Evolutionary conservation across 2,797 vertebrate species (phyloP).

Genomic region (Garrulus glandarius): DNA sequence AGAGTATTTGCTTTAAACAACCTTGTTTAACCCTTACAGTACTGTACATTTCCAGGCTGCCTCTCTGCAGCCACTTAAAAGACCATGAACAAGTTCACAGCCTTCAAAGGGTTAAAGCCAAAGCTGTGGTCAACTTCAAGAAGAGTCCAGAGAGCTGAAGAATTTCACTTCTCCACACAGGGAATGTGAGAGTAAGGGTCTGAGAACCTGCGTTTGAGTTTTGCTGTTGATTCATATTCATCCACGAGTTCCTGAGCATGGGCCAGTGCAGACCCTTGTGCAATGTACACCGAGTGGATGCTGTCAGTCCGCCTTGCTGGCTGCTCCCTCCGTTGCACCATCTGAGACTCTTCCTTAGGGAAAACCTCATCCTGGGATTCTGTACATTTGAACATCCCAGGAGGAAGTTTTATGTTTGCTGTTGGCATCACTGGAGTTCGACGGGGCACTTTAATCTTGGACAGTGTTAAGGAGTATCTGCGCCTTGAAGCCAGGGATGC

Average conservation of each 20-base stretch:
- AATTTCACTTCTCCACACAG: slow-evolving; percentile 70
- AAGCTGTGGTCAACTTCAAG: background rate
- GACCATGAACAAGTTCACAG: background rate
- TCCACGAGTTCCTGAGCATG: slow-evolving; percentile 67
- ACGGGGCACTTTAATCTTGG: slow-evolving; percentile 78
- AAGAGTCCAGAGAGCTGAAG: background rate
- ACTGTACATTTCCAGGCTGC: background rate
- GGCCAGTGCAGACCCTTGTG: slow-evolving; percentile 62
- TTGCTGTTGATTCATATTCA: slow-evolving; percentile 1
- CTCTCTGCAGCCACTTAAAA: background rate
- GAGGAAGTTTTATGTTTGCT: slow-evolving; percentile 85
- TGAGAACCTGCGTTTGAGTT: slow-evolving; percentile 83
- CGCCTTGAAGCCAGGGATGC: slow-evolving; percentile 32
- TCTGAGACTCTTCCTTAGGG: background rate
- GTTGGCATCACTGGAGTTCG: slow-evolving; percentile 85
- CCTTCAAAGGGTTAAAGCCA: background rate
- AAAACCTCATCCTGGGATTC: slow-evolving; percentile 38
- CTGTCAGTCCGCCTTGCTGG: slow-evolving; percentile 83
- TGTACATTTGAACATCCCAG: slow-evolving; percentile 68
- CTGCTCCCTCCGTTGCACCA: slow-evolving; percentile 76
- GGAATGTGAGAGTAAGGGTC: slow-evolving; percentile 82
- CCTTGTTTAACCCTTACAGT: slow-evolving; percentile 18
- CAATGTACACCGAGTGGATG: slow-evolving; percentile 86
- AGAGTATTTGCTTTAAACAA: background rate
- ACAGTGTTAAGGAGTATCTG: slow-evolving; percentile 67